A percentile compares a stretch with the other conserved stretches of the same genome.
Evolutionary conservation across 2,888 invertebrate species (phyloP).

Genomic region (Brachyopa scutellaris): DNA sequence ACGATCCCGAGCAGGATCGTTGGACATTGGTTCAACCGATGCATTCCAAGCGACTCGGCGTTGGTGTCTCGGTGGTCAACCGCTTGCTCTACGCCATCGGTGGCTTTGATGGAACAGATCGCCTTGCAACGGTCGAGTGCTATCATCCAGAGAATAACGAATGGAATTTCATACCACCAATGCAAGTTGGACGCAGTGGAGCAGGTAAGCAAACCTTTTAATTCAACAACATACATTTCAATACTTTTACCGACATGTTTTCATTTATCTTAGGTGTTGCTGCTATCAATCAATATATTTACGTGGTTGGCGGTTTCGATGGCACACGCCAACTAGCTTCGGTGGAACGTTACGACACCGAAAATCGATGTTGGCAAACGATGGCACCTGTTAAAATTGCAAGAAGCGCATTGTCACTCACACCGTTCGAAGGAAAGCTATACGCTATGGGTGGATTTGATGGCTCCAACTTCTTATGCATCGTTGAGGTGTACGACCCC

Average conservation of each 20-base stretch:
- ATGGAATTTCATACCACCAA: slow-evolving; percentile 91
- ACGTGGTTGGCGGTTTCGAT: slow-evolving; percentile 98
- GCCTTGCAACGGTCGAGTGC: slow-evolving; percentile 92
- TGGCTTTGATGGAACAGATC: slow-evolving; percentile 92
- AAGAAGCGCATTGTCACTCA: slow-evolving; percentile 93
- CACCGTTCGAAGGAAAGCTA: slow-evolving; percentile 92
- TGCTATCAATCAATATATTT: slow-evolving; percentile 92
- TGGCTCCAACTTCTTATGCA: slow-evolving; percentile 91
- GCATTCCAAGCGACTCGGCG: slow-evolving; percentile 90
- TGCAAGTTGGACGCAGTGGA: slow-evolving; percentile 91
- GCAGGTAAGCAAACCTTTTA: slow-evolving; percentile 84
- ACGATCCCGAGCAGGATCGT: slow-evolving; percentile 92
- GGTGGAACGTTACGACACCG: slow-evolving; percentile 94
- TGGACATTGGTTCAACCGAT: slow-evolving; percentile 91
- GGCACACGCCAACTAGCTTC: slow-evolving; percentile 90
- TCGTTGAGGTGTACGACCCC: slow-evolving; percentile 95
- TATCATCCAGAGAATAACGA: slow-evolving; percentile 96
- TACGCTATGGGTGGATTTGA: slow-evolving; percentile 97
- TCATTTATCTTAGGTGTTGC: slow-evolving; percentile 88
- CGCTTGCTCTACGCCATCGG: slow-evolving; percentile 91
- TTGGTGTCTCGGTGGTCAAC: slow-evolving; percentile 91
- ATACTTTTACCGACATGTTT: slow-evolving; percentile 42
- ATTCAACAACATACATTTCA: not conserved
- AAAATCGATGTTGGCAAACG: slow-evolving; percentile 90
- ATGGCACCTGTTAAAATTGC: slow-evolving; percentile 90